Base-by-base conservation (phyloP, 2,888 invertebrate genomes). In the Epiblema foenella region DNA sequence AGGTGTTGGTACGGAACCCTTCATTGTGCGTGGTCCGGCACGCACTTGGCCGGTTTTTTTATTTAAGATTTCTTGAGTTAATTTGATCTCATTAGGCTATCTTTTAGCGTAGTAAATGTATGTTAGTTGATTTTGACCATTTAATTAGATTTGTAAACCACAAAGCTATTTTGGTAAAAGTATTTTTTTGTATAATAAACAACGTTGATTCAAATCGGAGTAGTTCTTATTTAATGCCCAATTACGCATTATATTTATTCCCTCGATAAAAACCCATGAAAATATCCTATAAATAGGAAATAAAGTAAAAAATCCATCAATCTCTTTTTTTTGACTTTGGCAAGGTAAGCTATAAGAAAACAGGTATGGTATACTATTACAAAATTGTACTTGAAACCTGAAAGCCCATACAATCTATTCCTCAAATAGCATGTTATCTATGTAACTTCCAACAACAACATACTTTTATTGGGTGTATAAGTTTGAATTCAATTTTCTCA, bases 401-500 rank as follows among this genome's bases (percentile, higher is more conserved):
- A 46, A 46, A 46, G 15, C 12, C 12, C 46, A 46, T 46, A 46
- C n/a, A 46, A 46, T 46, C 46, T 46, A 46, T 4, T 46, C 46
- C 1, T 46, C 46, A 46, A 15, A 46, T 46, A 46, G n/a, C 46
- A 46, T 15, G 46, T 15, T 46, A 46, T 15, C 46, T 46, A 46
- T 46, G 46, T n/a, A n/a, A n/a, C n/a, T n/a, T n/a, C n/a, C n/a
- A n/a, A n/a, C n/a, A n/a, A n/a, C n/a, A n/a, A n/a, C 15, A 46
- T 15, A 15, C 4, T 46, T 46, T 46, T 46, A 2, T 46, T 46
- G 46, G 46, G 46, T 46, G 46, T 46, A 46, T 1, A 51, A 51
- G 51, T 51, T 51, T 18, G 18, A 51, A 51, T 51, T 18, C 17
- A 51, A 51, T n/a, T n/a, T n/a, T n/a, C 46, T 46, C 46, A 46